Evolutionary conservation across 2,113 vertebrate species (phyloP), one percentile per base, ranked within the genome.

Genomic region (Thamnaconus septentrionalis): DNA sequence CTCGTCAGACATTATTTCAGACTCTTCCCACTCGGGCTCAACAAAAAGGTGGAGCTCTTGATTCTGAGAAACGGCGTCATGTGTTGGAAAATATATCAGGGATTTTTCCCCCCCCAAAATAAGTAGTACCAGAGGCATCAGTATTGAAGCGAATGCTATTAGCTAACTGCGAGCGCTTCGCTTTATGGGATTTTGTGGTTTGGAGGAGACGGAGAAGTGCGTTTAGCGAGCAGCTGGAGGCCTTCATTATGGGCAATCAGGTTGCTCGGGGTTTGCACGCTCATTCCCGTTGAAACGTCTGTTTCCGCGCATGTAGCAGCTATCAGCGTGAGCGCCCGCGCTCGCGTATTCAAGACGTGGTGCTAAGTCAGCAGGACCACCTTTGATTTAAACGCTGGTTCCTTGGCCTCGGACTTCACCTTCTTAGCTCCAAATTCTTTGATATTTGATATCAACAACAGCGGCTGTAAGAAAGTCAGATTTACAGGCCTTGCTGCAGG

Each of bases 171-270:
- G 84, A 69, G 71, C 69, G 76, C 71, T 63, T 56, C 41, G 64
- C 74, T 91, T 91, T 83, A 91, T 75, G 66, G 69, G 83, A 3
- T 74, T 84, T 41, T 90, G 89, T 73, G 91, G 89, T 91, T 60
- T 80, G 73, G 31, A 62, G 73, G 85, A 87, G 86, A 88, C 80
- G 53, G 75, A 85, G 79, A 65, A 65, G 73, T 85, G 69, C 59
- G 57, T 69, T 86, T 86, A 75, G 18, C 18, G 18, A 31, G 18
- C 18, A 31, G 84, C 87, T 87, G 87, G 66, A 71, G 69, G 71
- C 64, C 75, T 82, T 83, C 87, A 82, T 88, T 81, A 71, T 81
- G 71, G 58, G 74, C 79, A 31, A 31, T 76, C 50, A 59, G 82
- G 41, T 72, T 69, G 18, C 18, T 31, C 18, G 18, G 18, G 18